phyloP scores from a whole-genome alignment of 30 jellyfish, hydroid and myxozoan genomes.

The Pseudorhiza aurosa region DNA sequence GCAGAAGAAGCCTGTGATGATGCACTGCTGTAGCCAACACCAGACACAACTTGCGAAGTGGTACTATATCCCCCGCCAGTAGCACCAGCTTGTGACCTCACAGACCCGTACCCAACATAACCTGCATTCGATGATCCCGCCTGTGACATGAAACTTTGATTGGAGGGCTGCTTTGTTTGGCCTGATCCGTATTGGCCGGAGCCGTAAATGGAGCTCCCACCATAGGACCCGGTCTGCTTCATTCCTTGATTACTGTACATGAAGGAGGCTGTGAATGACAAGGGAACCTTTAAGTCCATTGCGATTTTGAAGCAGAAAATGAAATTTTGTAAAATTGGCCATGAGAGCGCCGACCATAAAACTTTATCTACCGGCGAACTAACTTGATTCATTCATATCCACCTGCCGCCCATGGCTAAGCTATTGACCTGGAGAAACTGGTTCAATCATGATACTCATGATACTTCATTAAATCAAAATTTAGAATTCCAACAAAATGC shows the following conservation, averaged over 20 bases:
- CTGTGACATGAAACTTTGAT: constrained; percentile 71
- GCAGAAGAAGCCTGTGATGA: constrained; percentile 50
- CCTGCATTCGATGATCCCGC: constrained; percentile 57
- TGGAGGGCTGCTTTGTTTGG: constrained; percentile 50
- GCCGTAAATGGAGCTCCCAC: constrained; percentile 63
- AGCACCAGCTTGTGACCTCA: constrained; percentile 56
- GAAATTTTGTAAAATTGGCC: no score
- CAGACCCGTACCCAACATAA: constrained; percentile 79
- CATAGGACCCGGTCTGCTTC: constrained; percentile 65
- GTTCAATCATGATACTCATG: no score
- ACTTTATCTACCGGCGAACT: no score
- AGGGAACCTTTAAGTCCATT: neutral
- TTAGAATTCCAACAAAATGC: no score
- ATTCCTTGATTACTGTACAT: constrained; percentile 57
- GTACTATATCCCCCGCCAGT: constrained; percentile 55
- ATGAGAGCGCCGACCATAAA: no score
- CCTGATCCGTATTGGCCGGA: constrained; percentile 49
- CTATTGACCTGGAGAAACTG: no score
- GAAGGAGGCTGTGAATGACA: constrained; percentile 26
- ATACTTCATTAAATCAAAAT: no score
- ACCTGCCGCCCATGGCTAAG: no score
- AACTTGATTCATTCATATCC: no score
- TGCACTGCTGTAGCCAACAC: constrained; percentile 49
- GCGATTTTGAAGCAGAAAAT: no score
- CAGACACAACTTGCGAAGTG: constrained; percentile 50